Percentiles rank a stretch among this genome's conserved stretches.
Conservation (phyloP, 2,797 vertebrate species). For the Hemibagrus guttatus region DNA sequence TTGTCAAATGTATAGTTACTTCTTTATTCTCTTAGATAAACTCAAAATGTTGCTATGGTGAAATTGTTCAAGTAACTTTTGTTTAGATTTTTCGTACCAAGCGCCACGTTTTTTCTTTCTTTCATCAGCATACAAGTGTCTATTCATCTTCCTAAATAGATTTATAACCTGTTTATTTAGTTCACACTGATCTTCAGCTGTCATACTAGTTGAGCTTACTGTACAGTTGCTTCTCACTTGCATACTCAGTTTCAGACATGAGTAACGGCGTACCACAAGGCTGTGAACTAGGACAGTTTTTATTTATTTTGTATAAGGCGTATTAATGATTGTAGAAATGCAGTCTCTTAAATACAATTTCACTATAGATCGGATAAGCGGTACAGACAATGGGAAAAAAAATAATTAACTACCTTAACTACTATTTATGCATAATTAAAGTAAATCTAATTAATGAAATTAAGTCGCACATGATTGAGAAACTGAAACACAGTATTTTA, state of each 20-base stretch:
- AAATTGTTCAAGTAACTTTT: neutral
- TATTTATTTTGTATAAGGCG: neutral
- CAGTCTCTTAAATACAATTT: neutral
- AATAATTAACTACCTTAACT: neutral
- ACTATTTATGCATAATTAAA: neutral
- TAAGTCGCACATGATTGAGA: neutral
- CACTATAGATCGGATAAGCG: neutral
- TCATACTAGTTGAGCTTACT: neutral
- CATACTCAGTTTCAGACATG: neutral
- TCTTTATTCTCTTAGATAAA: neutral
- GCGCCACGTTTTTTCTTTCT: neutral
- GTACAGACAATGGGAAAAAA: too few relatives aligned
- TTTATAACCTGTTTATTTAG: neutral
- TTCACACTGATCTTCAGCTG: neutral
- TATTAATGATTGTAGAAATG: neutral
- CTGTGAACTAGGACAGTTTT: neutral
- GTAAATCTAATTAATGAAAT: neutral
- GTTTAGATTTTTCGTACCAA: too few relatives aligned
- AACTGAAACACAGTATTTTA: neutral
- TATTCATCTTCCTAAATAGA: neutral
- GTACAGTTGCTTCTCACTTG: neutral
- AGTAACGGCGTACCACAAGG: slow-evolving; percentile 8
- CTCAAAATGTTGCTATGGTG: neutral
- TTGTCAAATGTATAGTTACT: too few relatives aligned
- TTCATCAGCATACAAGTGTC: neutral